Percentiles rank a stretch among this genome's conserved stretches.
Conservation (phyloP, 2,888 invertebrate species). For the Nemotelus nigrinus region DNA sequence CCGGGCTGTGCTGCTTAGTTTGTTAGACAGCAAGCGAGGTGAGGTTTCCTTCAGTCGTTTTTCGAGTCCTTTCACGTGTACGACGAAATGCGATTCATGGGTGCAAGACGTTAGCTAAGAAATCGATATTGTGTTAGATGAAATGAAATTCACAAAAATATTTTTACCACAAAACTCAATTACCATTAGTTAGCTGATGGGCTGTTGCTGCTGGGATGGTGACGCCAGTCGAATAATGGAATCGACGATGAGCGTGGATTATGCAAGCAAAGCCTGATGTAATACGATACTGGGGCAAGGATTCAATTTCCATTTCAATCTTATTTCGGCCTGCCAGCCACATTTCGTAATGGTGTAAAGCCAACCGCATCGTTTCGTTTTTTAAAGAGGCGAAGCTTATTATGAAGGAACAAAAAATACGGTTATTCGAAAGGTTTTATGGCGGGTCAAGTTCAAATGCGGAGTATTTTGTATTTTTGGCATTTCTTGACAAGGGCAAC, state of each 20-base stretch:
- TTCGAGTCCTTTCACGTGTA: constrained; percentile 4
- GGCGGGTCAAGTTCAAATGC: no score
- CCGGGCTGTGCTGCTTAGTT: no score
- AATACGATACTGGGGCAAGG: constrained; percentile 37
- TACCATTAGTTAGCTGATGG: background rate
- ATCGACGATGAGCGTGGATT: constrained; percentile 4
- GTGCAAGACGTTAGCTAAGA: background rate
- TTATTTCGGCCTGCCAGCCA: background rate
- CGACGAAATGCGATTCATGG: background rate
- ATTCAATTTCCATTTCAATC: constrained; percentile 35
- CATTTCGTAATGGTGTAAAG: background rate
- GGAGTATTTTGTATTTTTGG: no score
- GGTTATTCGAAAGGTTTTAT: no score
- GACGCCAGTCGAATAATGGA: background rate
- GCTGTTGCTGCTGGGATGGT: background rate
- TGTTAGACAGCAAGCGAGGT: background rate
- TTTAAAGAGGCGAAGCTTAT: no score
- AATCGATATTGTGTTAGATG: constrained; percentile 16
- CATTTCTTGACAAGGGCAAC: no score
- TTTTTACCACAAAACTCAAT: constrained; percentile 30
- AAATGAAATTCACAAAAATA: constrained; percentile 9
- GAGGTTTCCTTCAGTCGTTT: background rate
- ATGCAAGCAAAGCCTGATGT: constrained; percentile 40
- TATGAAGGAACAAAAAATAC: no score
- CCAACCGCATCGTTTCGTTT: background rate